Percentiles rank a stretch among this genome's conserved stretches.
These are phyloP conservation scores for Hyperoplus lanceolatus DNA, from an alignment of 2,797 vertebrate genomes.

Conservation along the genomic window DNA sequence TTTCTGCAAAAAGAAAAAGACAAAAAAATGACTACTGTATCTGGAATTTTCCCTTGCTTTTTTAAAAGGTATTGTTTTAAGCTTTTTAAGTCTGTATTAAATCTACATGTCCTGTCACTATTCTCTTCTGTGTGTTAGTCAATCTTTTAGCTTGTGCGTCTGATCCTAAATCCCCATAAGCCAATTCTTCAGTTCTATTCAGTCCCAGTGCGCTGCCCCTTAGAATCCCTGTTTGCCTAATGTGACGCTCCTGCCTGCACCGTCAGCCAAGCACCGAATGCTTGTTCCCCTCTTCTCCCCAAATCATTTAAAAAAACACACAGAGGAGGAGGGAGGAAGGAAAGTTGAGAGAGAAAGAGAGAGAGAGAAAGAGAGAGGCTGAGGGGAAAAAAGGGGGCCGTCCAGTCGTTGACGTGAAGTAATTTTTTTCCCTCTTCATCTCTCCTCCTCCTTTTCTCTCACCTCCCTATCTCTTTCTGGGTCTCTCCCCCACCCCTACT, in stretches of 20 bases:
- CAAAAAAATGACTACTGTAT: slow-evolving; percentile 2
- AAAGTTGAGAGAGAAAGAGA: slow-evolving; percentile 78
- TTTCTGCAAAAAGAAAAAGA: slow-evolving; percentile 39
- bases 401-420: slow-evolving; percentile 81
- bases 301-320: slow-evolving; percentile 82
- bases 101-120: slow-evolving; percentile 41
- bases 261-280: slow-evolving; percentile 81
- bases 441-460: slow-evolving; percentile 75
- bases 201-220: slow-evolving; percentile 63
- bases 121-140: slow-evolving; percentile 48
- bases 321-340: slow-evolving; percentile 62
- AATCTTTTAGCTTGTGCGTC: slow-evolving; percentile 59
- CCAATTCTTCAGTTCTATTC: slow-evolving; percentile 61
- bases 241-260: slow-evolving; percentile 83
- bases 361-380: slow-evolving; percentile 77
- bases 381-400: slow-evolving; percentile 84
- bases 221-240: slow-evolving; percentile 68
- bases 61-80: slow-evolving; percentile 18
- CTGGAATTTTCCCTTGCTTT: slow-evolving; percentile 34
- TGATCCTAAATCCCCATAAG: slow-evolving; percentile 47
- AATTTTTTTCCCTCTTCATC: slow-evolving; percentile 78
- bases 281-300: slow-evolving; percentile 81
- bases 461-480: slow-evolving; percentile 73
- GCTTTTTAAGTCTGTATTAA: slow-evolving; percentile 12
- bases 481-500: slow-evolving; percentile 39